Percentiles rank a stretch among this genome's conserved stretches.
Evolutionary conservation across 1,140 invertebrate genomes (phyloP).

Genomic region (Macrobrachium rosenbergii): DNA sequence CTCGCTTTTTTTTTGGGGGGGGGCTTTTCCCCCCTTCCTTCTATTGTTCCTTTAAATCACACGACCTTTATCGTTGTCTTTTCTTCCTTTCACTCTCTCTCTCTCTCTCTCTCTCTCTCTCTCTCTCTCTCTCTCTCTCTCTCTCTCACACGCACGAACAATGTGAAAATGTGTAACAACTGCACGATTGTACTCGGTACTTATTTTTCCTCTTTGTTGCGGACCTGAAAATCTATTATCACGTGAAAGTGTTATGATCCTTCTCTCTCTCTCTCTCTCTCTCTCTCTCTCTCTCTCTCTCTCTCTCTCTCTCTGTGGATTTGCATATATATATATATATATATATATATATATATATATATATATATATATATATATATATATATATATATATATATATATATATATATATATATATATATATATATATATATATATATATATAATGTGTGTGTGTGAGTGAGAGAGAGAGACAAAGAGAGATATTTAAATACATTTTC

Average conservation of each 20-base stretch:
- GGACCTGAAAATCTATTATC: too few species aligned
- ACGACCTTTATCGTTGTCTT: too few species aligned
- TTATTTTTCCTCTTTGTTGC: not conserved
- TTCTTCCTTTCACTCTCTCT: not conserved
- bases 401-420: not conserved
- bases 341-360: not conserved
- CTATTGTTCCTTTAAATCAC: not conserved
- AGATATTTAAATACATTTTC: not conserved
- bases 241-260: not conserved
- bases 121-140: not conserved
- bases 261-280: conserved; percentile 30
- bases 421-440: not conserved
- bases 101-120: not conserved
- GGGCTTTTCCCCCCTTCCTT: not conserved
- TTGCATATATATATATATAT: not conserved
- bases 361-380: not conserved
- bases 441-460: not conserved
- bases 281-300: conserved; percentile 37
- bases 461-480: not conserved
- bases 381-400: not conserved
- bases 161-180: not conserved
- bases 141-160: not conserved
- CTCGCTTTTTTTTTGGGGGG: too few species aligned
- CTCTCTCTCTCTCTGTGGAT: conserved; percentile 1
- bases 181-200: not conserved